A percentile compares a stretch with the other conserved stretches of the same genome.
Conservation (phyloP, 35 echinoderm and acorn worm species). For the Hemicentrotus pulcherrimus region DNA sequence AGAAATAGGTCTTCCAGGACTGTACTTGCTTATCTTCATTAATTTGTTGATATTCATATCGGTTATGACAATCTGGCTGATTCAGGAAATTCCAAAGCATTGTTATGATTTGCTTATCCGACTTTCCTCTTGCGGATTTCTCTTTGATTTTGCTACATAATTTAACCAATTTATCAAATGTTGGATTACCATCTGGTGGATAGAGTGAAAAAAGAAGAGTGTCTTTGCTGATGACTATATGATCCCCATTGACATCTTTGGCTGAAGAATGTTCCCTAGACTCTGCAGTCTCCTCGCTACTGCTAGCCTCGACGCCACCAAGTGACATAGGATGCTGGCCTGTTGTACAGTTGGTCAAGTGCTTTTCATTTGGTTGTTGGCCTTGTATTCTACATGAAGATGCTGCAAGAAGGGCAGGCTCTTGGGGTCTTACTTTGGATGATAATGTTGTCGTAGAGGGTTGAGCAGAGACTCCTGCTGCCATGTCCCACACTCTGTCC, state of each 20-base stretch:
- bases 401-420: background rate
- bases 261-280: background rate
- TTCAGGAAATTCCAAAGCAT: background rate
- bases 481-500: slow-evolving; percentile 70
- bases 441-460: background rate
- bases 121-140: background rate
- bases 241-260: background rate
- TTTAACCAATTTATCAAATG: background rate
- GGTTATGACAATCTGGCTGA: background rate
- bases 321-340: background rate
- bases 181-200: background rate
- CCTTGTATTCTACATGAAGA: background rate
- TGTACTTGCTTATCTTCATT: background rate
- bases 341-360: background rate
- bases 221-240: background rate
- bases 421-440: background rate
- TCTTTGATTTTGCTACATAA: background rate
- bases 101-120: background rate
- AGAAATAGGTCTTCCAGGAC: background rate
- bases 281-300: background rate
- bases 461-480: background rate
- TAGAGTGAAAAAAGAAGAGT: background rate
- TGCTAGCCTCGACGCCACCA: background rate
- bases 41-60: background rate
- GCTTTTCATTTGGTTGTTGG: background rate